Conservation (phyloP, 2,888 invertebrate genomes). For the Bombylius discolor region DNA sequence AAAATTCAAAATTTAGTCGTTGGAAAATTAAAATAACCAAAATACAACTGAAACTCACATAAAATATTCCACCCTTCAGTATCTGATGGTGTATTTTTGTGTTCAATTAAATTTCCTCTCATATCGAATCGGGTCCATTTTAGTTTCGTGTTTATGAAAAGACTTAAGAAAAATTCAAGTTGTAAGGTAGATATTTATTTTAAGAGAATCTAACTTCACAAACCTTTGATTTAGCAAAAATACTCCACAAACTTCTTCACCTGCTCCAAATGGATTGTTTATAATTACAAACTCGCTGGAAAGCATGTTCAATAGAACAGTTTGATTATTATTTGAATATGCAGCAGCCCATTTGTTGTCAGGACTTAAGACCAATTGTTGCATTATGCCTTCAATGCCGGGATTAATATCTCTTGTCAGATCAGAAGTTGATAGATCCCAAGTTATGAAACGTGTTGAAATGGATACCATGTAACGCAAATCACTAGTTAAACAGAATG, state of each 20-base stretch:
- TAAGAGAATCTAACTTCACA: neutral
- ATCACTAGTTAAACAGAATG: slow-evolving; percentile 78
- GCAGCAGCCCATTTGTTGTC: slow-evolving; percentile 95
- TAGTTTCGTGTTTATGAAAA: slow-evolving; percentile 63
- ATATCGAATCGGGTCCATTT: slow-evolving; percentile 68
- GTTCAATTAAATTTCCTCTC: slow-evolving; percentile 56
- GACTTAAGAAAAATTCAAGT: slow-evolving; percentile 21
- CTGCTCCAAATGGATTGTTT: slow-evolving; percentile 66
- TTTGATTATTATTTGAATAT: slow-evolving; percentile 92
- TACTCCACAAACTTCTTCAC: slow-evolving; percentile 48
- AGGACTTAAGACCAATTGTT: slow-evolving; percentile 78
- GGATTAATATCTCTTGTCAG: slow-evolving; percentile 86
- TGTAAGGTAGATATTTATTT: neutral
- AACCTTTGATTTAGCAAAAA: slow-evolving; percentile 51
- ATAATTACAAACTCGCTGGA: slow-evolving; percentile 86
- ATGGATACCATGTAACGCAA: slow-evolving; percentile 89
- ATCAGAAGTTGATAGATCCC: slow-evolving; percentile 93
- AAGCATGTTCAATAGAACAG: slow-evolving; percentile 78
- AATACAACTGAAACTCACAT: slow-evolving; percentile 36
- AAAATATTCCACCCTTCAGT: slow-evolving; percentile 59
- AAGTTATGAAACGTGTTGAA: slow-evolving; percentile 92
- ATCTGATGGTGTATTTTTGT: slow-evolving; percentile 43
- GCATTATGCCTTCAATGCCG: slow-evolving; percentile 91
- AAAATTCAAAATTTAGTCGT: slow-evolving; percentile 12
- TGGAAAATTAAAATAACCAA: neutral